phyloP scores from a whole-genome alignment of 2,888 invertebrate genomes.

The Argyra leucocephala region DNA sequence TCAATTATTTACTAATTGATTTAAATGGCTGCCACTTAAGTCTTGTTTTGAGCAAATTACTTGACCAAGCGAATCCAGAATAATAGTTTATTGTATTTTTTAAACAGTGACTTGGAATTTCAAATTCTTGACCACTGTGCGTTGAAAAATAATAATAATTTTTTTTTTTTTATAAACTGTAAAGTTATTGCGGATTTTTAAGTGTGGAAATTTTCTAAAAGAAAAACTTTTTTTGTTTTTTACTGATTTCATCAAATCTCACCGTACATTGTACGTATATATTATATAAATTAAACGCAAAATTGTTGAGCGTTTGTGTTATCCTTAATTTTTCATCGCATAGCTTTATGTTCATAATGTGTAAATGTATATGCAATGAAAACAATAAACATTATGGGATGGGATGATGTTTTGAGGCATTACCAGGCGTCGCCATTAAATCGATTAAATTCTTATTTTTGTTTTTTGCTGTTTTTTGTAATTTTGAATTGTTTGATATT shows the following conservation, averaged over 20 bases:
- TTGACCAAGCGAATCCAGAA: too few relatives aligned
- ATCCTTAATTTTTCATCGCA: neutral
- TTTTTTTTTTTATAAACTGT: too few relatives aligned
- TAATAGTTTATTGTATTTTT: too few relatives aligned
- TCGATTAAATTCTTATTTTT: neutral
- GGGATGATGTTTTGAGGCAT: slow-evolving; percentile 6
- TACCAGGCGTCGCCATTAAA: slow-evolving; percentile 3
- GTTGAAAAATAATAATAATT: too few relatives aligned
- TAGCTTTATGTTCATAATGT: neutral
- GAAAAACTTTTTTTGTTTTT: neutral
- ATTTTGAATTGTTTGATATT: neutral
- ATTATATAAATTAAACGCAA: neutral
- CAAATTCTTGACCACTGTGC: too few relatives aligned
- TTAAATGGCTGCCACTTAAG: too few relatives aligned
- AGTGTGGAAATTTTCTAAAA: neutral
- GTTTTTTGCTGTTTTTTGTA: neutral
- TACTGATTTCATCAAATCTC: neutral
- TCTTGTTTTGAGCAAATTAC: too few relatives aligned
- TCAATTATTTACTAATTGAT: too few relatives aligned
- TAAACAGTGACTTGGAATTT: too few relatives aligned
- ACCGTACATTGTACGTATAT: neutral
- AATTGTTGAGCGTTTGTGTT: neutral
- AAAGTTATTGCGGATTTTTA: neutral
- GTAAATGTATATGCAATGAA: neutral
- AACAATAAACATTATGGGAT: slow-evolving; percentile 4